phyloP scores from a whole-genome alignment of 1,140 invertebrate species.

The Palaemon carinicauda region DNA sequence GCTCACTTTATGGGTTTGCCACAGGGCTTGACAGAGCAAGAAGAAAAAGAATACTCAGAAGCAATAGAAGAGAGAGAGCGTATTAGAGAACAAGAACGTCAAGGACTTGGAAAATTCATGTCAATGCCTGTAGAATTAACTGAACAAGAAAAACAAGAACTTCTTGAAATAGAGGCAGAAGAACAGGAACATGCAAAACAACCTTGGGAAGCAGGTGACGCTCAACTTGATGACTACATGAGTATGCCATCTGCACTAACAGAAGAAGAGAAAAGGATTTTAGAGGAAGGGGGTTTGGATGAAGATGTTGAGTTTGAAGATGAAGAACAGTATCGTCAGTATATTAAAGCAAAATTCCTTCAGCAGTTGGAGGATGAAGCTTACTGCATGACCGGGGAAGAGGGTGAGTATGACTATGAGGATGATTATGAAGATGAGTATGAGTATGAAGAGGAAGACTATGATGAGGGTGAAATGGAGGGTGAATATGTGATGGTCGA shows the following conservation, averaged over 20 bases:
- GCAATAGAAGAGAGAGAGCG: too few species aligned
- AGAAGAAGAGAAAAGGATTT: slow-evolving; percentile 26
- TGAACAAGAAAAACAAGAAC: slow-evolving; percentile 38
- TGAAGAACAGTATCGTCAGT: slow-evolving; percentile 40
- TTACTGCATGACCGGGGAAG: slow-evolving; percentile 20
- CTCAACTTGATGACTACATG: slow-evolving; percentile 29
- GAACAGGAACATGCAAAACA: slow-evolving; percentile 11
- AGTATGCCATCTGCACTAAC: slow-evolving; percentile 39
- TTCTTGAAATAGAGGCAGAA: slow-evolving; percentile 22
- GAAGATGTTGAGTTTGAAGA: slow-evolving; percentile 37
- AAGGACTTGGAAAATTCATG: slow-evolving; percentile 33
- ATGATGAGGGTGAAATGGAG: slow-evolving; percentile 42
- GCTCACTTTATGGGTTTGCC: too few species aligned
- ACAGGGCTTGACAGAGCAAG: not conserved
- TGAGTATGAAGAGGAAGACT: slow-evolving; percentile 34
- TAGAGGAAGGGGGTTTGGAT: slow-evolving; percentile 13
- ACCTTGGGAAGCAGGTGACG: not conserved
- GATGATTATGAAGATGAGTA: slow-evolving; percentile 43
- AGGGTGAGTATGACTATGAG: slow-evolving; percentile 36
- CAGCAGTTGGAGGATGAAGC: slow-evolving; percentile 35
- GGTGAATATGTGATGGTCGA: slow-evolving; percentile 46
- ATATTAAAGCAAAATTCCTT: slow-evolving; percentile 41
- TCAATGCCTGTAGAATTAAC: slow-evolving; percentile 15
- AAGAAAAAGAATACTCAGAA: not conserved
- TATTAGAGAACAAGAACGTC: too few species aligned